Percentiles rank a stretch among this genome's conserved stretches.
Evolutionary conservation across 1,140 invertebrate genomes (phyloP).

Genomic region (Xylocopa sonorina): DNA sequence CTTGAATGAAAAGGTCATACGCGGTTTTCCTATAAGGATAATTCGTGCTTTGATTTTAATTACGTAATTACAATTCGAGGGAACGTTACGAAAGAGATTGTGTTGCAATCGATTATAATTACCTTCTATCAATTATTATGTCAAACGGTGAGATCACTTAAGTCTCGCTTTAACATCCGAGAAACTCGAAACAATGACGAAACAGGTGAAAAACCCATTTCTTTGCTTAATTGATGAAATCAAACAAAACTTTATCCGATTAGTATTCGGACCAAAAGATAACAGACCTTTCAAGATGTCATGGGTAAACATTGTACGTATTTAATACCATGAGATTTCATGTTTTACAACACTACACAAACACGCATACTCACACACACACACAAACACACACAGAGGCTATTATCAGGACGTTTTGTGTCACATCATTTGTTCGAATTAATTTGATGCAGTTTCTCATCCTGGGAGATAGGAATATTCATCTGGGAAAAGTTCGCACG

Average conservation of each 20-base stretch:
- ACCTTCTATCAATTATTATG: neutral
- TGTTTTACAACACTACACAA: too few species aligned
- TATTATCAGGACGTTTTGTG: too few species aligned
- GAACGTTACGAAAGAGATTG: neutral
- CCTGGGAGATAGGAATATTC: too few species aligned
- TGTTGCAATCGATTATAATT: neutral
- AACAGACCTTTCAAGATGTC: neutral
- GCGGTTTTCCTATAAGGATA: neutral
- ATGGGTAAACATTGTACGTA: too few species aligned
- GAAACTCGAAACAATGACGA: neutral
- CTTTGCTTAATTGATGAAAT: neutral
- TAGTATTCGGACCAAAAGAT: neutral
- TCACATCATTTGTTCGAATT: too few species aligned
- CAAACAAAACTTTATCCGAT: neutral
- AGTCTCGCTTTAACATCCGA: too few species aligned
- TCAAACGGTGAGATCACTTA: too few species aligned
- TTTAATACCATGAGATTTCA: too few species aligned
- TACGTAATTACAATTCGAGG: neutral
- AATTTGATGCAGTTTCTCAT: too few species aligned
- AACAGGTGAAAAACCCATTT: neutral
- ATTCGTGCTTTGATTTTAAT: conserved; percentile 23
- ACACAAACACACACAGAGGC: too few species aligned
- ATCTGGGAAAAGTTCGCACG: too few species aligned
- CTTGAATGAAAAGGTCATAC: conserved; percentile 9
- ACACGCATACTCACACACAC: too few species aligned